Evolutionary conservation across 2,888 invertebrate genomes (phyloP), one percentile per base, ranked within the genome.

Genomic region (Margaritifera margaritifera): DNA sequence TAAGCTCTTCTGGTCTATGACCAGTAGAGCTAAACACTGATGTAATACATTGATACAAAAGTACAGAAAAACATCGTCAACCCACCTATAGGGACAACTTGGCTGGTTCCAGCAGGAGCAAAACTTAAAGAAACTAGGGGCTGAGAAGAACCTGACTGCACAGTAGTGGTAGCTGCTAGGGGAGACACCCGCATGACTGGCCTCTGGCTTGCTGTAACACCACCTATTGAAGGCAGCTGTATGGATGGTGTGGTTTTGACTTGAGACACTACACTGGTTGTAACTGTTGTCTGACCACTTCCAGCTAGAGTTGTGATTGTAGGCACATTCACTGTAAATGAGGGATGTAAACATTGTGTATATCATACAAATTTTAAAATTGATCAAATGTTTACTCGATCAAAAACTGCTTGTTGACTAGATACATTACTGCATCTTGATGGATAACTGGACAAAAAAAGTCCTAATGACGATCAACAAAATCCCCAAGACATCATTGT

Each of bases 111-210:
- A 42, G 42, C 42, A 11, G 42, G 42, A 42, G 42, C 42, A 42
- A 11, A 42, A 42, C 42, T 42, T 42, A 15, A 42, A 42, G 42
- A 31, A 31, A 31, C 51, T 61, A n/a, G 66, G 61, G 20, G 24
- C 66, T 66, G 52, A 61, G 61, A 58, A 31, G n/a, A 58, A 52
- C 25, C 27, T 22, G 42, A 22, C 18, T 63, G 51, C 54, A 31
- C 53, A 22, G 64, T 61, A 51, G 66, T 58, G 11, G 64, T 60
- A 27, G 65, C 60, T 6, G 80, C 68, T 59, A 86, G 71, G 8
- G 92, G 87, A 6, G 86, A 81, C 42, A 88, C 88, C 60, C 83
- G 78, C 83, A 87, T 85, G 55, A 88, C 82, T 25, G 88, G 87
- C 68, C 85, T 88, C 42, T 71, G 77, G 8, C 64, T 56, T 24